These are phyloP conservation scores for Dysmachus trigonus DNA, from an alignment of 2,888 invertebrate species.

Conservation along the genomic window DNA sequence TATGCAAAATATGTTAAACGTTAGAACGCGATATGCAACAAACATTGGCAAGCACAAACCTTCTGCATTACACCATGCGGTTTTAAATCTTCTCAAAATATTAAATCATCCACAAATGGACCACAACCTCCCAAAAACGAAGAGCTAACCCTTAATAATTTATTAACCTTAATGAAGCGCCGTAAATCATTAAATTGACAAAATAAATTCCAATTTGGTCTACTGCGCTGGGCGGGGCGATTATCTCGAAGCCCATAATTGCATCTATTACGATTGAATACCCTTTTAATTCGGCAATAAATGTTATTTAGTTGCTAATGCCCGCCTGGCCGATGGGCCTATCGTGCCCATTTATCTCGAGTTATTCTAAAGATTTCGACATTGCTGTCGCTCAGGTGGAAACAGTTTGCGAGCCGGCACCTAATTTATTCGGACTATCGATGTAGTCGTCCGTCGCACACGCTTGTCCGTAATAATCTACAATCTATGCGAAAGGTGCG, in stretches of 20 bases:
- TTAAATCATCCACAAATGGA: neutral
- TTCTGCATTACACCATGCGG: neutral
- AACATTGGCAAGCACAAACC: too few species aligned
- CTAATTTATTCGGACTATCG: neutral
- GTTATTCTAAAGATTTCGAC: neutral
- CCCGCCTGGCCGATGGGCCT: neutral
- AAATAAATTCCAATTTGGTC: neutral
- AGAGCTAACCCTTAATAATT: neutral
- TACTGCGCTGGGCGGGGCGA: neutral
- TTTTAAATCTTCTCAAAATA: neutral
- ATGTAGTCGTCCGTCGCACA: neutral
- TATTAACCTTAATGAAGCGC: neutral
- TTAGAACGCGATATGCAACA: neutral
- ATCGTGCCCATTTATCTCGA: neutral
- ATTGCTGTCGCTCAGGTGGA: neutral
- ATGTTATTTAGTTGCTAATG: constrained; percentile 11
- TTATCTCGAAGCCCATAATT: constrained; percentile 10
- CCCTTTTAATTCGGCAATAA: constrained; percentile 28
- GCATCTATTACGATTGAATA: constrained; percentile 13
- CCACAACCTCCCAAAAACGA: neutral
- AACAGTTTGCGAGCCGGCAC: neutral
- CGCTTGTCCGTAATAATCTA: neutral
- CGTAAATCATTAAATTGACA: neutral
- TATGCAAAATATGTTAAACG: too few species aligned
- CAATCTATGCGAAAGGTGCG: neutral